Percentiles rank a stretch among this genome's conserved stretches.
Evolutionary conservation across 2,888 invertebrate species (phyloP).

Genomic region (Zaprionus obscuricornis): DNA sequence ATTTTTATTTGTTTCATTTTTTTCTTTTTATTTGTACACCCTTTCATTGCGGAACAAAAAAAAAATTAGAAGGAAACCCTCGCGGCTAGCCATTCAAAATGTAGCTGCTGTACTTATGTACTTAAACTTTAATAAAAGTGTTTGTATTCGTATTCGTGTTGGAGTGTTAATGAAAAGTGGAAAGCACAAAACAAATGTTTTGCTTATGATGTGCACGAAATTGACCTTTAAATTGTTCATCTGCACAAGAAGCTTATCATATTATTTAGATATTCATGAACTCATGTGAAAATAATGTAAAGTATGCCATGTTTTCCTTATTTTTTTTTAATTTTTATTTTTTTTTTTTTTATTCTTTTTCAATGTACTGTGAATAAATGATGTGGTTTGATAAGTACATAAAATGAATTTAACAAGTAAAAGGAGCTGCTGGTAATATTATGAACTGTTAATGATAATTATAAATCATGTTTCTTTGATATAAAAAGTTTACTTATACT

Average conservation of each 20-base stretch:
- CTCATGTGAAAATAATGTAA: slow-evolving; percentile 4
- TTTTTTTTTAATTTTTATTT: too few relatives aligned
- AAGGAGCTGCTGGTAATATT: too few relatives aligned
- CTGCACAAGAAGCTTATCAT: slow-evolving; percentile 15
- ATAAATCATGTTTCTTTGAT: too few relatives aligned
- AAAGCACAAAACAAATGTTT: slow-evolving; percentile 26
- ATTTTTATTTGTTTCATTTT: slow-evolving; percentile 27
- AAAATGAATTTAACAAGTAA: too few relatives aligned
- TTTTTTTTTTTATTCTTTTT: too few relatives aligned
- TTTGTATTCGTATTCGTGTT: slow-evolving; percentile 10
- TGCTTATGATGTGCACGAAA: slow-evolving; percentile 17
- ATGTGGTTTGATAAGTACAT: too few relatives aligned
- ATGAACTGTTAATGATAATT: too few relatives aligned
- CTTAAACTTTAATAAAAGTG: slow-evolving; percentile 38
- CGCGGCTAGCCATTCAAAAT: slow-evolving; percentile 17
- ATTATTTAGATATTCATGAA: slow-evolving; percentile 31
- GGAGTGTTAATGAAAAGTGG: slow-evolving; percentile 11
- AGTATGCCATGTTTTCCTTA: not conserved
- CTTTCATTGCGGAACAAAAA: too few relatives aligned
- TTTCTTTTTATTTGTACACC: not conserved
- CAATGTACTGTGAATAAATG: too few relatives aligned
- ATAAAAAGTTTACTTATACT: too few relatives aligned
- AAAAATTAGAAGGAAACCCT: too few relatives aligned
- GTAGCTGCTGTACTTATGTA: slow-evolving; percentile 26
- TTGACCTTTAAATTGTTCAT: slow-evolving; percentile 4